A percentile compares a stretch with the other conserved stretches of the same genome.
phyloP scores from a whole-genome alignment of 92 coral and sea anemone genomes.

The Phenganax marumi region DNA sequence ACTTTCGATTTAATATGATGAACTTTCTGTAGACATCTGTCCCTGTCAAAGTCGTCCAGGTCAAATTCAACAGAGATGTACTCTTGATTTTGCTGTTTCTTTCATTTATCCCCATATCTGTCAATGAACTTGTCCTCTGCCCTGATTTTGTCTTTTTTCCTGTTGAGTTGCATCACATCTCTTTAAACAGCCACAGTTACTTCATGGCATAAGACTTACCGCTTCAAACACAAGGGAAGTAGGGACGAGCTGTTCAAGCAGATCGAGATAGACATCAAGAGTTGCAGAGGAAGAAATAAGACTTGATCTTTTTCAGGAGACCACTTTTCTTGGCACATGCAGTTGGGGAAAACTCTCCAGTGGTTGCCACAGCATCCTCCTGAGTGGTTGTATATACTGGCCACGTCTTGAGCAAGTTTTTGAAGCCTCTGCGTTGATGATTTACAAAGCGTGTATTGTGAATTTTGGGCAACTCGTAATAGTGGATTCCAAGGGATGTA shows the following conservation, averaged over 20 bases:
- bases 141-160: slow-evolving; percentile 21
- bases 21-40: slow-evolving; percentile 33
- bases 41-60: slow-evolving; percentile 17
- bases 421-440: slow-evolving; percentile 39
- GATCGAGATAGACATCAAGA: slow-evolving; percentile 22
- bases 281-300: slow-evolving; percentile 24
- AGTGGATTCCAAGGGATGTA: slow-evolving; percentile 20
- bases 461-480: slow-evolving; percentile 35
- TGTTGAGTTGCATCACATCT: slow-evolving; percentile 28
- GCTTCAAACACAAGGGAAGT: slow-evolving; percentile 37
- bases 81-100: slow-evolving; percentile 14
- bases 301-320: slow-evolving; percentile 18
- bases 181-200: slow-evolving; percentile 17
- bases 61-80: slow-evolving; percentile 25
- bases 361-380: slow-evolving; percentile 39
- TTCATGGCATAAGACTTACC: slow-evolving; percentile 36
- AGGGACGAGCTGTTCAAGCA: slow-evolving; percentile 12
- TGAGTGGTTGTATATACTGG: slow-evolving; percentile 33
- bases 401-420: slow-evolving; percentile 40
- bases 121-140: slow-evolving; percentile 6
- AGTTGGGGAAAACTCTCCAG: slow-evolving; percentile 25
- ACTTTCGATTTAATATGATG: slow-evolving; percentile 36
- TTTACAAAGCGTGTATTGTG: slow-evolving; percentile 15
- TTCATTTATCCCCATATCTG: slow-evolving; percentile 30
- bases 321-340: slow-evolving; percentile 24